phyloP scores from a whole-genome alignment of 2,888 invertebrate species.

The Eupithecia abbreviata region DNA sequence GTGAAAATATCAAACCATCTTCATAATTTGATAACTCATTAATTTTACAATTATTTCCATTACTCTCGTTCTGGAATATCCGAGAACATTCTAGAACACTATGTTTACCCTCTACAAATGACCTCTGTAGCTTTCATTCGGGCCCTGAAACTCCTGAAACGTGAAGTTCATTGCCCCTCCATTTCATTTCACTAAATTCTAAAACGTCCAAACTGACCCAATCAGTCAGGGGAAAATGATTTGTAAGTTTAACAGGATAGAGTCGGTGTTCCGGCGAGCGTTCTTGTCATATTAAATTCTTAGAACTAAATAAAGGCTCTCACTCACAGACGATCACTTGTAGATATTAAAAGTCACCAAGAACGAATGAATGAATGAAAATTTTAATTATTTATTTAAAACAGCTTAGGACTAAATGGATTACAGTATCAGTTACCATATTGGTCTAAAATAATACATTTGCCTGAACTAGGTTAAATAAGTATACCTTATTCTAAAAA shows the following conservation, averaged over 20 bases:
- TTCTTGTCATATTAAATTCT: slow-evolving; percentile 35
- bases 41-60: no score
- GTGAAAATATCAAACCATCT: no score
- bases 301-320: slow-evolving; percentile 8
- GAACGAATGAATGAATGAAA: background rate
- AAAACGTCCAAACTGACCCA: slow-evolving; percentile 23
- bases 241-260: slow-evolving; percentile 29
- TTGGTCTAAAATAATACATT: no score
- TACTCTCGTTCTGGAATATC: no score
- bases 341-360: background rate
- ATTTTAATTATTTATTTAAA: no score
- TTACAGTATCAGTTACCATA: no score
- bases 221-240: slow-evolving; percentile 36
- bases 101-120: background rate
- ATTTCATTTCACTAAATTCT: slow-evolving; percentile 30
- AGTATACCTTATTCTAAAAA: no score
- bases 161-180: slow-evolving; percentile 38
- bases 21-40: no score
- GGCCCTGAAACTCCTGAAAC: slow-evolving; percentile 20
- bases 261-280: slow-evolving; percentile 29
- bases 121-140: slow-evolving; percentile 1
- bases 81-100: no score
- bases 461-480: no score
- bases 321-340: background rate
- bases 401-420: no score